Evolutionary conservation across 1,140 invertebrate genomes (phyloP).

Genomic region (Sipha flava): DNA sequence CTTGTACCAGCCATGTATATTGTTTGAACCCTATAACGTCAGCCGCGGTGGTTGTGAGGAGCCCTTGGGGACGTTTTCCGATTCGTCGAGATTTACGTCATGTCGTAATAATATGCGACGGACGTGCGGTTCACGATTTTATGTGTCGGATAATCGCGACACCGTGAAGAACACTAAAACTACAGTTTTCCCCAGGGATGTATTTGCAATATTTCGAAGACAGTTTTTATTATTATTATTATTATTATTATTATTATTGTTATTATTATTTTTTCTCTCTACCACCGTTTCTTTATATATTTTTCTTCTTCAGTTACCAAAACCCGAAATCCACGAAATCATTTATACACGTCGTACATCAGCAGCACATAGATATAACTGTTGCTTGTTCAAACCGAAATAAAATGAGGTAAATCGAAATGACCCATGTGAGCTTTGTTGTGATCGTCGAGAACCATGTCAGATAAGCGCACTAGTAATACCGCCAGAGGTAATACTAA

Average conservation of each 20-base stretch:
- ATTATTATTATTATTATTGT: neutral
- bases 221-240: neutral
- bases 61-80: neutral
- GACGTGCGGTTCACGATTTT: neutral
- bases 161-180: neutral
- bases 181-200: neutral
- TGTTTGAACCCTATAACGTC: neutral
- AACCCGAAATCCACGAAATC: neutral
- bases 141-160: neutral
- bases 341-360: neutral
- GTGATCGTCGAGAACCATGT: neutral
- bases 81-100: constrained; percentile 11
- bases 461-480: neutral
- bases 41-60: neutral
- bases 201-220: neutral
- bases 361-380: neutral
- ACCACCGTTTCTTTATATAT: no score
- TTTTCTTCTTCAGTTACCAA: no score
- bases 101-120: neutral
- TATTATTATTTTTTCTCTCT: neutral
- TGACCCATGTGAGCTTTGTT: neutral
- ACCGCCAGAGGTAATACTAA: neutral
- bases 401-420: neutral
- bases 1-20: neutral
- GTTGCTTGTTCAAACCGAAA: neutral